phyloP scores from a whole-genome alignment of 2,113 vertebrate species.

The Epinephelus fuscoguttatus region DNA sequence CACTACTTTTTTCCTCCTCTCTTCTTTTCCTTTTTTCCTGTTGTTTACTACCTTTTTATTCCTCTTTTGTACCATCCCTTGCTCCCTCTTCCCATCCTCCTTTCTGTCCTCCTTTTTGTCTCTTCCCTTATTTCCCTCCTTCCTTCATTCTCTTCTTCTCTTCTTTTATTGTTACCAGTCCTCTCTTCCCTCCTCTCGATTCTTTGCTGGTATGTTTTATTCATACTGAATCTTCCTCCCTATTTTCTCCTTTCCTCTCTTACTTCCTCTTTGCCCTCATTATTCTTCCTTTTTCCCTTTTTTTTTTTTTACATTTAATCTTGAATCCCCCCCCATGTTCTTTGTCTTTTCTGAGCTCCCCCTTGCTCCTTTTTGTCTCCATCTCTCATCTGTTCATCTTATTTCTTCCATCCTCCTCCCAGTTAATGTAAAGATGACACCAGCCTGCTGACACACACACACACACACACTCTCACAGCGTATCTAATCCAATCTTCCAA shows the following conservation, averaged over 20 bases:
- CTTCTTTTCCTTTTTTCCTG: not conserved
- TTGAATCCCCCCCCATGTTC: not conserved
- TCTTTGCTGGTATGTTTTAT: constrained; percentile 23
- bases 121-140: not conserved
- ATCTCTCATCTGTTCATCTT: constrained; percentile 9
- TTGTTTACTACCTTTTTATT: not conserved
- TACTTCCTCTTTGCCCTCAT: not conserved
- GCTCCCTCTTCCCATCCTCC: not conserved
- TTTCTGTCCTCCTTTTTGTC: not conserved
- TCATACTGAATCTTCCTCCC: not conserved
- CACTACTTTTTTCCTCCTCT: not conserved
- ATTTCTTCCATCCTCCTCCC: not conserved
- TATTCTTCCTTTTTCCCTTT: not conserved
- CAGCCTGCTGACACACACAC: constrained; percentile 23
- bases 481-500: constrained; percentile 81
- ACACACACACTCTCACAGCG: constrained; percentile 33
- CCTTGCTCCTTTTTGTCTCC: not conserved
- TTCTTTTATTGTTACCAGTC: not conserved
- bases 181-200: not conserved
- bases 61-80: not conserved
- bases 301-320: not conserved
- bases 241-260: not conserved
- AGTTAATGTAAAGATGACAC: constrained; percentile 36
- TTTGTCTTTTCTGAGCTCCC: not conserved
- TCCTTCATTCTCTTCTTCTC: not conserved